Base-by-base conservation (phyloP, 2,797 vertebrate genomes). In the Pipistrellus pipistrellus region DNA sequence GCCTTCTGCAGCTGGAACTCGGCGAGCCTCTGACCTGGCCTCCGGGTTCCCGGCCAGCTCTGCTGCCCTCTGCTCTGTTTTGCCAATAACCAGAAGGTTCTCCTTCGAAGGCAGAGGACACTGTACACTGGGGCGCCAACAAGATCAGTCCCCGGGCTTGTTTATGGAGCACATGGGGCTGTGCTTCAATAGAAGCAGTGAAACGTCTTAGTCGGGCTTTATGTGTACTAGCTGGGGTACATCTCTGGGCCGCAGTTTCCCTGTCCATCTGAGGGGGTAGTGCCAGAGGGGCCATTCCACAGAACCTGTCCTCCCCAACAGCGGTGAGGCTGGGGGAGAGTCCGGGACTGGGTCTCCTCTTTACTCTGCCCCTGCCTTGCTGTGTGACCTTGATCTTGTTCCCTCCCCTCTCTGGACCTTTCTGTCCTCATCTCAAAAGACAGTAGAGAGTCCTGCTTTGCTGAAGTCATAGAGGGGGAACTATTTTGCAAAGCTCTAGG, bases 381-480 rank as follows among this genome's bases (percentile, higher is more conserved):
- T 85, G 2, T 88, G 83, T 94, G 90, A 69, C 53, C 53, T 90
- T 48, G 21, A 13, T 88, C 68, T n/a, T 6, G 27, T 62, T 20
- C 17, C n/a, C n/a, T 32, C 41, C 38, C n/a, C 41, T 90, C 64
- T 81, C 80, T 73, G 88, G 62, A 25, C 15, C 75, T 84, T 77
- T 84, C 38, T 59, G 62, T 35, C 78, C 32, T 77, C 81, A 25
- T 53, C 85, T 87, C 30, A 44, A 32, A 69, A 94, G 87, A 72
- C 1, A 44, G 44, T 53, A 57, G 69, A 25, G 15, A n/a, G 0
- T 12, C 8, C 75, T 64, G 75, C 73, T 66, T 84, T 59, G 17
- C 51, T 72, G 64, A 81, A 15, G 51, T 68, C 66, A 23, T 18
- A 8, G 41, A 83, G 30, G 23, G 51, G 27, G 76, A 44, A 72